Base-by-base conservation (phyloP, 2,888 invertebrate genomes). In the Trichopria drosophilae region DNA sequence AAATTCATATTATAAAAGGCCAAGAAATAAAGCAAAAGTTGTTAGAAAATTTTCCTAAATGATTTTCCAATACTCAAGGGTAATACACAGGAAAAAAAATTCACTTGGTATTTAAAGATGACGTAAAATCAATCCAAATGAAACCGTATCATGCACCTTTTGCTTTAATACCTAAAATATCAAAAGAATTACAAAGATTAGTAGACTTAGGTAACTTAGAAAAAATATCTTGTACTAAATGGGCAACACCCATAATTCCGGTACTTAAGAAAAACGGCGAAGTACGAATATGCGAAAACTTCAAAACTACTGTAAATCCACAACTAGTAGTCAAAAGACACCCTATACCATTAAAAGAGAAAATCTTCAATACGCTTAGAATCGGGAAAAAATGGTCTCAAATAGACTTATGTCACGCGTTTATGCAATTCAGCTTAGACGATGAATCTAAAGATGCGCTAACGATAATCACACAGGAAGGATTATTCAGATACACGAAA, bases 381-480 rank as follows among this genome's bases (percentile, higher is more conserved):
- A 61, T 62, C 3, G 63, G 66, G 2, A 39, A 40, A 4, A 63
- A 58, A 43, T 67, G 63, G 56, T 58, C 61, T 9, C 66, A 66
- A 51, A 53, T 58, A 9, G 58, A 58, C 45, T 26, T 73, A 19
- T 51, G 53, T 3, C 63, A 65, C 36, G 71, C 75, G 4, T 75
- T 73, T 44, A 58, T 71, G 51, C 70, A 75, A 48, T 32, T 72
- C 18, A 66, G 67, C 59, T 57, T 73, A 19, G 62, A 64, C 23
- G 64, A 62, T 3, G 64, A 67, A 16, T 62, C 66, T 53, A 55
- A 61, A 46, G 54, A 69, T 13, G 57, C 65, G 12, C 43, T 71
- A 13, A 72, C 70, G 1, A 55, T 75, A 36, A 71, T 51, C 52
- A 73, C 71, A 2, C 69, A 66, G 43, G 68, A 67, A 44, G 72